These are phyloP conservation scores for Drosophila paracracens DNA, from an alignment of 2,888 invertebrate species.

Conservation along the genomic window DNA sequence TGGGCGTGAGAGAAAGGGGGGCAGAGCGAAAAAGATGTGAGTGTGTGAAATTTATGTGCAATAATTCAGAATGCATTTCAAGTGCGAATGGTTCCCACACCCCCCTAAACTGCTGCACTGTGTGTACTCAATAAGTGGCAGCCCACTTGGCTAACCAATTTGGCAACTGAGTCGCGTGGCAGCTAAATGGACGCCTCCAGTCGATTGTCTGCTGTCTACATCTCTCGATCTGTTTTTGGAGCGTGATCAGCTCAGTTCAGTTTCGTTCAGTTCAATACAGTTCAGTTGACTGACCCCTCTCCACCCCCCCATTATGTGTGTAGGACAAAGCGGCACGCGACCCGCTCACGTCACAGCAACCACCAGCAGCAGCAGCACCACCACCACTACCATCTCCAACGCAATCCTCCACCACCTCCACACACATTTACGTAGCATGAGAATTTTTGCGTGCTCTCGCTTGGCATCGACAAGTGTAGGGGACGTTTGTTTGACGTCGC, in stretches of 20 bases:
- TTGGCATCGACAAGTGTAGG: slow-evolving; percentile 74
- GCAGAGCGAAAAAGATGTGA: not conserved
- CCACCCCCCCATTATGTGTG: slow-evolving; percentile 42
- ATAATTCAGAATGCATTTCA: slow-evolving; percentile 64
- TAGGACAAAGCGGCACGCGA: slow-evolving; percentile 77
- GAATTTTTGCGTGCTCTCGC: slow-evolving; percentile 56
- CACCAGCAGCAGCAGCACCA: not conserved
- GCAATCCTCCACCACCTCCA: slow-evolving; percentile 53
- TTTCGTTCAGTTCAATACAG: slow-evolving; percentile 34
- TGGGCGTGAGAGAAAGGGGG: slow-evolving; percentile 25
- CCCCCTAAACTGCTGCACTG: slow-evolving; percentile 45
- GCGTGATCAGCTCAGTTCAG: slow-evolving; percentile 61
- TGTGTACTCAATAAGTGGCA: slow-evolving; percentile 56
- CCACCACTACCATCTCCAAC: slow-evolving; percentile 26
- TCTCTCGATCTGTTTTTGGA: slow-evolving; percentile 65
- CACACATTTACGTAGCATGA: slow-evolving; percentile 41
- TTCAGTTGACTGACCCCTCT: slow-evolving; percentile 73
- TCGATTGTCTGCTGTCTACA: slow-evolving; percentile 14
- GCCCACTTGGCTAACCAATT: slow-evolving; percentile 74
- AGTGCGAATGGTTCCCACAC: slow-evolving; percentile 65
- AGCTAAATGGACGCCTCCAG: slow-evolving; percentile 64
- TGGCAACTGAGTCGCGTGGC: slow-evolving; percentile 69
- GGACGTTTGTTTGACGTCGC: slow-evolving; percentile 58
- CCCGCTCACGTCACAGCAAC: slow-evolving; percentile 34
- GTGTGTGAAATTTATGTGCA: slow-evolving; percentile 65